A percentile compares a stretch with the other conserved stretches of the same genome.
Conservation (phyloP, 2,113 vertebrate species). For the Pica pica region DNA sequence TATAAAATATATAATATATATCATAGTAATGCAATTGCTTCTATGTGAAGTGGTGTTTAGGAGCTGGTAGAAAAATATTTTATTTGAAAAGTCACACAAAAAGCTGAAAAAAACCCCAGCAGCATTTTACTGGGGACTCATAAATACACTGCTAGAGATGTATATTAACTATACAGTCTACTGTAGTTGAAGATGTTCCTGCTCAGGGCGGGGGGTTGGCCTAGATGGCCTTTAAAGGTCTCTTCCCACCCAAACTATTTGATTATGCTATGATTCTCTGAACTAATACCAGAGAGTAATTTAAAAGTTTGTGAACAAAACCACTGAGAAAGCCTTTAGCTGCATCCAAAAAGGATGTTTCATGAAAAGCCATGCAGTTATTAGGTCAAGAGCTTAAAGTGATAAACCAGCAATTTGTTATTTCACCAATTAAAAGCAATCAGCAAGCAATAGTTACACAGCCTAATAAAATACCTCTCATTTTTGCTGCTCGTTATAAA, state of each 20-base stretch:
- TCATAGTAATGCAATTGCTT: neutral
- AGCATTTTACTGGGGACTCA: neutral
- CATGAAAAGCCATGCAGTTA: neutral
- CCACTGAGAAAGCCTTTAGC: neutral
- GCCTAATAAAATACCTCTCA: neutral
- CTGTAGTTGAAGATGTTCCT: neutral
- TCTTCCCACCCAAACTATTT: neutral
- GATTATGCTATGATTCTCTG: neutral
- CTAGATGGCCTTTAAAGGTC: neutral
- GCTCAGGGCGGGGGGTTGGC: neutral
- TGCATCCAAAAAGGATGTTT: neutral
- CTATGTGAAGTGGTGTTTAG: neutral
- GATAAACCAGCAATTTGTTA: conserved; percentile 18
- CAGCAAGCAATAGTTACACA: neutral
- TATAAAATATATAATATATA: too few relatives aligned
- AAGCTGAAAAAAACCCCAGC: neutral
- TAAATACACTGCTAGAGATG: neutral
- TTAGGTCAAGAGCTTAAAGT: conserved; percentile 15
- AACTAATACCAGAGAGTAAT: neutral
- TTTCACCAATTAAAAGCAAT: conserved; percentile 35
- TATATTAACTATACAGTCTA: neutral
- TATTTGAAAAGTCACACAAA: neutral
- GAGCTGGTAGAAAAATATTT: neutral
- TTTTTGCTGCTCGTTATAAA: conserved; percentile 10
- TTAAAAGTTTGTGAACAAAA: neutral